phyloP scores from a whole-genome alignment of 2,113 vertebrate genomes.

The Sciurus niger region DNA sequence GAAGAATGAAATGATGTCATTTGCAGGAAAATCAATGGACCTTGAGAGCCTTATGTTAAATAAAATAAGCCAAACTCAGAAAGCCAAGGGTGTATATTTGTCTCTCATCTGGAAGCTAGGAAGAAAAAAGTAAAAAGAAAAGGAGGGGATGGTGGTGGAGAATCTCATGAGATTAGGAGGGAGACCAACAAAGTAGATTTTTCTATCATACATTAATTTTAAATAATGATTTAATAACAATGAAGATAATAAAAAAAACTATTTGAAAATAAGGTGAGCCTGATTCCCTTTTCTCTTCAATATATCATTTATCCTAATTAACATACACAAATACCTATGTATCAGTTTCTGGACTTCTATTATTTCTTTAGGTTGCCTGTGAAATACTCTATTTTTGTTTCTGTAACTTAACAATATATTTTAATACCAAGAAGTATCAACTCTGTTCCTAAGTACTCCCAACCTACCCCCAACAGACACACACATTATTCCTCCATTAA shows the following conservation, averaged over 20 bases:
- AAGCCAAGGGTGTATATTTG: no score
- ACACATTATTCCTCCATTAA: not conserved
- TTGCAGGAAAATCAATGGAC: no score
- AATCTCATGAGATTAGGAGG: no score
- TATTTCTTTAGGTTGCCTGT: not conserved
- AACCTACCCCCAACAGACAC: not conserved
- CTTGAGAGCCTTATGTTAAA: no score
- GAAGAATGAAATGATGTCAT: no score
- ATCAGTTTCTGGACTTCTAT: not conserved
- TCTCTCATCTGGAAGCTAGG: no score
- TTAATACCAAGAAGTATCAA: not conserved
- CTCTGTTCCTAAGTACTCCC: not conserved
- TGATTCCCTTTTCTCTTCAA: not conserved
- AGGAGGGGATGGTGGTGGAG: no score
- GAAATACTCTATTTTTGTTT: not conserved
- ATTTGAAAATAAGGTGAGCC: not conserved
- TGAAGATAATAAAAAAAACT: not conserved
- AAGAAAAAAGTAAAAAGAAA: no score
- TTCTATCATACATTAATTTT: not conserved
- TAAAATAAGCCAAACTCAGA: no score
- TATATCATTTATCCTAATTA: not conserved
- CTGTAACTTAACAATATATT: not conserved
- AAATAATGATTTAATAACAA: not conserved
- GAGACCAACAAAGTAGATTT: no score
- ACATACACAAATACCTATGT: not conserved